A percentile compares a stretch with the other conserved stretches of the same genome.
Conservation (phyloP, 2,797 vertebrate species). For the Hemitrygon akajei region DNA sequence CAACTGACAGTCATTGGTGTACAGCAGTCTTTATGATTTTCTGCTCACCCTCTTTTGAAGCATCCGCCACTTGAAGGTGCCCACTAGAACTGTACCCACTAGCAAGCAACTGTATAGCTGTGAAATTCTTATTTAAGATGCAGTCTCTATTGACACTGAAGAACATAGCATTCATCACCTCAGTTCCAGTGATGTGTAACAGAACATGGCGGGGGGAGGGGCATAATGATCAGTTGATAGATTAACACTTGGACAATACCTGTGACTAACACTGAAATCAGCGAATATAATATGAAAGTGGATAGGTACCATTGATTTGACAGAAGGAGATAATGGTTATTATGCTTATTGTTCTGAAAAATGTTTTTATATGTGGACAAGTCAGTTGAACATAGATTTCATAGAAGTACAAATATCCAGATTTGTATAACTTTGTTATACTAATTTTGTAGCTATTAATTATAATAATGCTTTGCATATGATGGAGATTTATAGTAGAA, state of each 20-base stretch:
- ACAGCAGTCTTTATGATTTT: not conserved
- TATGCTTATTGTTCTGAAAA: not conserved
- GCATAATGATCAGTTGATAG: too few relatives aligned
- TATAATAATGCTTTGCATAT: not conserved
- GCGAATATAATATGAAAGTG: not conserved
- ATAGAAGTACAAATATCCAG: not conserved
- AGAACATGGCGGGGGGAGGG: too few relatives aligned
- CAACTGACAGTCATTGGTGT: conserved; percentile 20
- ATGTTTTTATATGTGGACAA: not conserved
- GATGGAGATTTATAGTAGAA: not conserved
- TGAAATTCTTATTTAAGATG: not conserved
- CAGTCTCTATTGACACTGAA: not conserved
- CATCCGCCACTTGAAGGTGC: not conserved
- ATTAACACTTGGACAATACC: too few relatives aligned
- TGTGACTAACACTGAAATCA: too few relatives aligned
- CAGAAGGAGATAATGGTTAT: not conserved
- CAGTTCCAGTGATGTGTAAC: too few relatives aligned
- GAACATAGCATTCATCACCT: not conserved
- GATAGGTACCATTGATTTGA: not conserved
- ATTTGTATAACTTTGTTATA: not conserved
- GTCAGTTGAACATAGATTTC: not conserved
- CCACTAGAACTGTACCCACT: not conserved
- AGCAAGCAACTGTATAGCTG: not conserved
- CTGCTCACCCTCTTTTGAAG: not conserved
- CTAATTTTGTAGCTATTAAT: not conserved